These are phyloP conservation scores for Neosilurus hyrtlii DNA, from an alignment of 2,797 vertebrate genomes.

Conservation along the genomic window DNA sequence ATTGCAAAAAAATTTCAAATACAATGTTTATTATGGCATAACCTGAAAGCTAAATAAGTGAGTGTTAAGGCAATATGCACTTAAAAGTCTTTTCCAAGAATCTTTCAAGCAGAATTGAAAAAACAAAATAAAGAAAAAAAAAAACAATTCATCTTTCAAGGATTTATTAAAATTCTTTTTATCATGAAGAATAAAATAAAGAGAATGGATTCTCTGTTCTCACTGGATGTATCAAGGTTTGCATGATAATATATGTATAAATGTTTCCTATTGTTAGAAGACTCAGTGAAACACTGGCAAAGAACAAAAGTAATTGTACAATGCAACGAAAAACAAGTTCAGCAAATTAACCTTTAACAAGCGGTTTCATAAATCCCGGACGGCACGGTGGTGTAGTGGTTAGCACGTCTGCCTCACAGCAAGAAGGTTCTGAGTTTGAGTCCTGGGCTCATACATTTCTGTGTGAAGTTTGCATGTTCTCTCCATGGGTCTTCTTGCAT, in stretches of 20 bases:
- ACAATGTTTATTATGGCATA: no score
- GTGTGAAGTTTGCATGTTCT: no score
- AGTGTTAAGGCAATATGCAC: not conserved
- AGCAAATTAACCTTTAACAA: not conserved
- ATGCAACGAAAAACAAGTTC: not conserved
- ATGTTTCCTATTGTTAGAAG: not conserved
- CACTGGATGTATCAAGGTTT: not conserved
- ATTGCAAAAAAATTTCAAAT: not conserved
- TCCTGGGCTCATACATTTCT: no score
- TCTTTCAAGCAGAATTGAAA: not conserved
- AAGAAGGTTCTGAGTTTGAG: no score
- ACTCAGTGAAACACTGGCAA: not conserved
- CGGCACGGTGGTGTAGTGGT: no score
- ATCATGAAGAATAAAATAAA: not conserved
- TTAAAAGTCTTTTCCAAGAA: constrained; percentile 1
- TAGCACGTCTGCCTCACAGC: no score
- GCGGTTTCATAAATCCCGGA: no score
- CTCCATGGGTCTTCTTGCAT: no score
- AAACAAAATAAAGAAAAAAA: not conserved
- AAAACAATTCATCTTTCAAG: not conserved
- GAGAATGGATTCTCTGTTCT: not conserved
- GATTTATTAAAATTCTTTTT: not conserved
- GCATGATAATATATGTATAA: not conserved
- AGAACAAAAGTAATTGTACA: not conserved
- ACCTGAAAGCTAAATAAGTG: not conserved